These are phyloP conservation scores for Cylas formicarius DNA, from an alignment of 1,140 invertebrate species.

Conservation along the genomic window DNA sequence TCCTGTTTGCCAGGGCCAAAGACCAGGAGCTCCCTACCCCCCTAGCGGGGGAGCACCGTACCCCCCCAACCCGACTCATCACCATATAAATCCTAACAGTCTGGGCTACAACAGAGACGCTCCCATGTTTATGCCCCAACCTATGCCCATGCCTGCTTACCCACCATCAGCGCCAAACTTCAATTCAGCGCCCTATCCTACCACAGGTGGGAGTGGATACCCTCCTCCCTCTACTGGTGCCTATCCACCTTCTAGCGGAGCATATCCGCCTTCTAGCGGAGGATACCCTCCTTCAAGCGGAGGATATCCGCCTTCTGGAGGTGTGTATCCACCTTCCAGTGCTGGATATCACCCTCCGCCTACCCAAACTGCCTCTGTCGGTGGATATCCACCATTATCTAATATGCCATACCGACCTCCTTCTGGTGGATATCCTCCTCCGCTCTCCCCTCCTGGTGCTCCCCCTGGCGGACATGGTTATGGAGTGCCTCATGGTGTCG, in stretches of 20 bases:
- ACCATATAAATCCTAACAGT: constrained; percentile 34
- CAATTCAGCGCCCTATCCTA: constrained; percentile 7
- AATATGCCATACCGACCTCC: constrained; percentile 13
- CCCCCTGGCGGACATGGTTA: constrained; percentile 13
- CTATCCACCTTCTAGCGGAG: constrained; percentile 13
- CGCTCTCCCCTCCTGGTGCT: constrained; percentile 23
- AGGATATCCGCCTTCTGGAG: constrained; percentile 7
- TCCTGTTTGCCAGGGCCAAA: constrained; percentile 19
- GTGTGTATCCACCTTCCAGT: constrained; percentile 6
- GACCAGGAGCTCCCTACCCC: constrained; percentile 32
- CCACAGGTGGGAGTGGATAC: constrained; percentile 1
- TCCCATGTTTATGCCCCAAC: constrained; percentile 40
- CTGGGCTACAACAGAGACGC: constrained; percentile 32
- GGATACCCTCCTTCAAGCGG: constrained; percentile 21
- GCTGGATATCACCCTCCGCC: constrained; percentile 7
- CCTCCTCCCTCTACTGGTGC: constrained; percentile 15
- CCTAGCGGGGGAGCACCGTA: constrained; percentile 32
- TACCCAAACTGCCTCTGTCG: constrained; percentile 11
- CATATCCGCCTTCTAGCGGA: constrained; percentile 18
- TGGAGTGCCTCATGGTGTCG: constrained; percentile 20
- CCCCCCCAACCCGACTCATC: constrained; percentile 25
- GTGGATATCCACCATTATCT: constrained; percentile 17
- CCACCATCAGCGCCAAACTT: constrained; percentile 17
- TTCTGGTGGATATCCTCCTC: constrained; percentile 18
- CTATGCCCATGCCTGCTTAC: constrained; percentile 26